A percentile compares a stretch with the other conserved stretches of the same genome.
phyloP scores from a whole-genome alignment of 1,140 invertebrate species.

The Brachionus rubens region DNA sequence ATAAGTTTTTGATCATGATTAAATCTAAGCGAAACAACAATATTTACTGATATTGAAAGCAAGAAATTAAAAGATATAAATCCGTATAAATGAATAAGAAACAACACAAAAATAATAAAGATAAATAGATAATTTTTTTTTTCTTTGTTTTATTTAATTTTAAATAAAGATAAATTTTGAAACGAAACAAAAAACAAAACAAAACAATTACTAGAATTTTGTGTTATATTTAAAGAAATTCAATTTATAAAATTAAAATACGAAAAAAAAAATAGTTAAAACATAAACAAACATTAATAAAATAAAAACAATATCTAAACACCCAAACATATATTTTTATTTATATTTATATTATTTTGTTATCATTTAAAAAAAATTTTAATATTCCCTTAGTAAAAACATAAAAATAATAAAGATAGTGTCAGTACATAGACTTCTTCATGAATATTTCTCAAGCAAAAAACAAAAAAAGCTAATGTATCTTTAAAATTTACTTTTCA shows the following conservation, averaged over 20 bases:
- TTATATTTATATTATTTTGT: not conserved
- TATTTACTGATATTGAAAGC: conserved; percentile 20
- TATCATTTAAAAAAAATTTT: too few species aligned
- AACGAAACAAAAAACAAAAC: conserved; percentile 15
- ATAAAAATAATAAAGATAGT: conserved; percentile 9
- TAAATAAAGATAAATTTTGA: conserved; percentile 31
- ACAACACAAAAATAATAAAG: not conserved
- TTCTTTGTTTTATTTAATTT: not conserved
- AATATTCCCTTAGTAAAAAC: conserved; percentile 29
- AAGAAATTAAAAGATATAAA: conserved; percentile 15
- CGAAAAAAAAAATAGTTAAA: not conserved
- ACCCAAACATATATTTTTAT: conserved; percentile 9
- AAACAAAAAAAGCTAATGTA: not conserved
- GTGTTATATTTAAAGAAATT: too few species aligned
- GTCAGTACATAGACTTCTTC: conserved; percentile 3
- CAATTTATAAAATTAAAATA: too few species aligned
- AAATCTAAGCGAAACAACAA: conserved; percentile 3
- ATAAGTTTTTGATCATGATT: not conserved
- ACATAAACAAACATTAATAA: not conserved
- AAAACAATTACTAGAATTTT: too few species aligned
- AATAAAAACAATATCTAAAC: conserved; percentile 1
- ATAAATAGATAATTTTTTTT: conserved; percentile 38
- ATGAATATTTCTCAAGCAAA: conserved; percentile 17
- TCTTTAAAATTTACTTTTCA: not conserved
- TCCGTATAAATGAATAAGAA: too few species aligned